Conservation (phyloP, 2,888 invertebrate species). For the Papilio elwesi region DNA sequence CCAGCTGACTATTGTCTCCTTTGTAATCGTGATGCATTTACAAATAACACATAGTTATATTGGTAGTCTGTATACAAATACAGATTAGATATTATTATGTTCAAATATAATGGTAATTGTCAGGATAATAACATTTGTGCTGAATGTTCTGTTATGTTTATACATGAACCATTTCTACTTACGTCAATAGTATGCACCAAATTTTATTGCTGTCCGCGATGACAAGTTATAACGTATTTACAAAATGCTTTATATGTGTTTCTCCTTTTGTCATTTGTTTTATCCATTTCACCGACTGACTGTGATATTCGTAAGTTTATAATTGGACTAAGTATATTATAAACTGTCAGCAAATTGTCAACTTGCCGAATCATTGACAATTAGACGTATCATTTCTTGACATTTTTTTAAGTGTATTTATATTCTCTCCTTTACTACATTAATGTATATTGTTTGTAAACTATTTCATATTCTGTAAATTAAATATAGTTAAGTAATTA, state of each 20-base stretch:
- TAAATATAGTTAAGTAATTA: too few relatives aligned
- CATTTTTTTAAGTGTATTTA: too few relatives aligned
- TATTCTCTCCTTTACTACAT: too few relatives aligned
- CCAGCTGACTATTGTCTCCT: conserved; percentile 18
- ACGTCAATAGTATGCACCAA: neutral
- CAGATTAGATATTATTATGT: neutral
- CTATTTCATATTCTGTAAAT: too few relatives aligned
- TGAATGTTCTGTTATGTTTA: conserved; percentile 12
- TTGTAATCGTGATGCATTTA: conserved; percentile 3
- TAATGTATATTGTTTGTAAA: too few relatives aligned
- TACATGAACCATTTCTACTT: neutral
- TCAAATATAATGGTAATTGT: conserved; percentile 1
- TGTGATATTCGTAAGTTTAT: too few relatives aligned
- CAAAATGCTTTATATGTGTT: neutral
- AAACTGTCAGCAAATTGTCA: too few relatives aligned
- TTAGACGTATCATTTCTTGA: too few relatives aligned
- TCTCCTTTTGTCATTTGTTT: neutral
- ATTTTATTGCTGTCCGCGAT: neutral
- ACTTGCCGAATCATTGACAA: too few relatives aligned
- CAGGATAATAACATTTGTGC: conserved; percentile 1
- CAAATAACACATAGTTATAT: neutral
- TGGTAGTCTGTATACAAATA: neutral
- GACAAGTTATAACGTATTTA: neutral
- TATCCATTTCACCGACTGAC: too few relatives aligned
- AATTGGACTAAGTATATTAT: too few relatives aligned